Percentiles rank a stretch among this genome's conserved stretches.
Conservation (phyloP, 2,888 invertebrate species). For the Bruchidius siliquastri region DNA sequence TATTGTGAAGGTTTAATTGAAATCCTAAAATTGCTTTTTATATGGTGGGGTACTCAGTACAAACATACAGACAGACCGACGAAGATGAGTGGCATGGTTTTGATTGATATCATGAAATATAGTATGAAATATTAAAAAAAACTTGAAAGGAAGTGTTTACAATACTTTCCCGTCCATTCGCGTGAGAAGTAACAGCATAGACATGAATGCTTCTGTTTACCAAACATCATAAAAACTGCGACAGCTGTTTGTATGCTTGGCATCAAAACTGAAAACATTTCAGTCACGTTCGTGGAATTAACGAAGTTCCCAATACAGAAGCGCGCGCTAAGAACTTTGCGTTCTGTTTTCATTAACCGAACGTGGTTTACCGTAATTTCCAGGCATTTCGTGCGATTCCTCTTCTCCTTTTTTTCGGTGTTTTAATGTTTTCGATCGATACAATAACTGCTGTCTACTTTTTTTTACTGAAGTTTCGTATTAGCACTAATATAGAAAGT, state of each 20-base stretch:
- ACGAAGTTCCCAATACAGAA: neutral
- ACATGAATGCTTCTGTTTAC: neutral
- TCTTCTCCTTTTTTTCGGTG: neutral
- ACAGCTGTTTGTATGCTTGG: neutral
- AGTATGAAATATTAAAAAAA: no score
- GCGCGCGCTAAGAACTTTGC: neutral
- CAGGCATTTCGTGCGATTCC: neutral
- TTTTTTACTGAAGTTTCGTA: neutral
- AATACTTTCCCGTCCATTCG: no score
- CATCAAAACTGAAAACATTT: neutral
- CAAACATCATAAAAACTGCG: neutral
- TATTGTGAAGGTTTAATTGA: no score
- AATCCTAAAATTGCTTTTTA: no score
- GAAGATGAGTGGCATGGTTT: no score
- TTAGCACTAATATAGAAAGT: no score
- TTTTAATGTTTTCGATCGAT: neutral
- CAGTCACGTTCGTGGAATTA: neutral
- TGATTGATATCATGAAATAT: no score
- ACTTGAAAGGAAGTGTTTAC: no score
- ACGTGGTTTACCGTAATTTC: neutral
- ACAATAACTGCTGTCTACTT: neutral
- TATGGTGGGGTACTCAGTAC: no score
- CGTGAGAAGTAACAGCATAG: no score
- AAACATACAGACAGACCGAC: no score
- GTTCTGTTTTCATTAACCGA: neutral